Base-by-base conservation (phyloP, 1,140 invertebrate genomes). In the Lepidurus arcticus region DNA sequence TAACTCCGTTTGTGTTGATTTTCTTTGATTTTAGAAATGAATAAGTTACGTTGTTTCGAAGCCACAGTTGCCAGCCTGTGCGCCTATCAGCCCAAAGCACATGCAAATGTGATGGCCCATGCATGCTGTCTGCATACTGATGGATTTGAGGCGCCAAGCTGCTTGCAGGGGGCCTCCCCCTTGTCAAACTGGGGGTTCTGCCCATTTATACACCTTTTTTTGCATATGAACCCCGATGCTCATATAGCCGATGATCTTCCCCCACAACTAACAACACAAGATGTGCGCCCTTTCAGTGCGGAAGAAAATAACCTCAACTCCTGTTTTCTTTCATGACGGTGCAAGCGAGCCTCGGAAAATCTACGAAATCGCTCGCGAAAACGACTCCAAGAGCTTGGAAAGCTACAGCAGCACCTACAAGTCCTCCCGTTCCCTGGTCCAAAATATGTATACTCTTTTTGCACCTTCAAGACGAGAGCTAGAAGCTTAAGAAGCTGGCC, bases 81-180 rank as follows among this genome's bases (percentile, higher is more conserved):
- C 34, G 34, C 53, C 53, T 65, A 65, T 65, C 53, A 65, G 53
- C 16, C 53, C 53, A 65, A 65, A 65, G 21, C 53, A 65, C 53
- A 65, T 65, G 53, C 53, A 65, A 65, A 65, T 65, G 53, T 65
- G 53, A 65, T 65, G 53, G 53, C 53, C 53, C 53, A 65, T 65
- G 53, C 53, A 65, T 65, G 53, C 53, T 65, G 53, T 65, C 53
- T 65, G 53, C 53, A 65, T 65, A 65, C 53, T 65, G 53, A 65
- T 65, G 53, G 53, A 65, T 65, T 65, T 65, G 53, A 65, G 53
- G 53, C 53, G 53, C 53, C 53, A 65, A 65, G 53, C 53, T 65
- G 53, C 53, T 65, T 65, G 53, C 53, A 65, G 53, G 53, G 53
- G 53, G 53, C 53, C 53, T 65, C 53, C 53, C 53, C 53, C 53